These are phyloP conservation scores for Rhamphomyia laevipes DNA, from an alignment of 2,888 invertebrate species.

Conservation along the genomic window DNA sequence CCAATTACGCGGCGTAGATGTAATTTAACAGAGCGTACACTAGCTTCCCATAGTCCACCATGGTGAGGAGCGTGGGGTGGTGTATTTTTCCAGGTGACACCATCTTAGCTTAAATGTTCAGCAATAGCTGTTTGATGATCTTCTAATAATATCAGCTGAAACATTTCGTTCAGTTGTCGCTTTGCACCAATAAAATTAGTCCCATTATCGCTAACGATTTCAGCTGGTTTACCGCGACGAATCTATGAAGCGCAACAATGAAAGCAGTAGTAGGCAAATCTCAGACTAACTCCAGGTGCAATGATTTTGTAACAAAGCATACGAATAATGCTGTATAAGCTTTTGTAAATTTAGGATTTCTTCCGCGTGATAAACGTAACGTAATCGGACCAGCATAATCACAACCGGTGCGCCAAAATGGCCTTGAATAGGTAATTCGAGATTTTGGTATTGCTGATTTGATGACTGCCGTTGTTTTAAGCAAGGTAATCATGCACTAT, in stretches of 20 bases:
- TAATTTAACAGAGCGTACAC: no score
- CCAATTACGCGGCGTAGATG: no score
- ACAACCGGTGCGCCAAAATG: constrained; percentile 10
- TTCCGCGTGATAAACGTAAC: no score
- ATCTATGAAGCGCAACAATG: constrained; percentile 16
- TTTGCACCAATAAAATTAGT: no score
- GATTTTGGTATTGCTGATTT: constrained; percentile 19
- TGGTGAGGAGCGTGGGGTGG: no score
- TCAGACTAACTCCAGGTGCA: constrained; percentile 3
- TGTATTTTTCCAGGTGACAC: no score
- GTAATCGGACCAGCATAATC: constrained; percentile 15
- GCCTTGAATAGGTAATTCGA: constrained; percentile 2
- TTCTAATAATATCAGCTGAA: no score
- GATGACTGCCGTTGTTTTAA: constrained; percentile 5
- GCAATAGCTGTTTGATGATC: no score
- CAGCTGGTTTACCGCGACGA: constrained; percentile 16
- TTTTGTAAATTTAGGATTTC: constrained; percentile 12
- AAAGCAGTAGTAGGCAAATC: constrained; percentile 15
- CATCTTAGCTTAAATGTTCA: no score
- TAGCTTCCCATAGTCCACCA: no score
- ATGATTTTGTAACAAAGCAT: constrained; percentile 13
- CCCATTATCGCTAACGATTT: constrained; percentile 18
- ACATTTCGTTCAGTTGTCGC: no score
- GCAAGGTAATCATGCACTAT: neutral
- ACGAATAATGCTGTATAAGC: constrained; percentile 17